Evolutionary conservation across 2,888 invertebrate genomes (phyloP).

Genomic region (Trisateles emortualis): DNA sequence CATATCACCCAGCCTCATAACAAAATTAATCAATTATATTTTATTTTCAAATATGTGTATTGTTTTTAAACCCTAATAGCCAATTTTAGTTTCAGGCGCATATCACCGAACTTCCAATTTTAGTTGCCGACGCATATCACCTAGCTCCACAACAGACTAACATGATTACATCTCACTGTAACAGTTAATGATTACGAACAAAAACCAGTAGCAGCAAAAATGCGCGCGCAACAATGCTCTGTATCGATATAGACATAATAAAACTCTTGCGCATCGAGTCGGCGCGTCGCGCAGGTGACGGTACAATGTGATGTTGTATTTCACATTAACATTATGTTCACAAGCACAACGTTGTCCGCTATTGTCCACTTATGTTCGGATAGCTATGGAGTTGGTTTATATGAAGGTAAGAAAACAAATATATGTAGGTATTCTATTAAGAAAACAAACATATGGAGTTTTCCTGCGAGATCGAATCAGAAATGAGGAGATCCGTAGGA

Average conservation of each 20-base stretch:
- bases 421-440: background rate
- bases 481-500: no score
- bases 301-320: slow-evolving; percentile 85
- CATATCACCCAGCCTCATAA: no score
- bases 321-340: slow-evolving; percentile 87
- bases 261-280: slow-evolving; percentile 41
- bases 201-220: slow-evolving; percentile 1
- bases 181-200: background rate
- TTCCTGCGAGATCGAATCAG: no score
- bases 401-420: slow-evolving; percentile 44
- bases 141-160: no score
- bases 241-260: slow-evolving; percentile 40
- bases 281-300: slow-evolving; percentile 66
- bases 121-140: no score
- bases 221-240: slow-evolving; percentile 10
- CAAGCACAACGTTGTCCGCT: slow-evolving; percentile 80
- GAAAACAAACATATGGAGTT: no score
- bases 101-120: no score
- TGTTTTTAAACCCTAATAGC: no score
- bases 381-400: slow-evolving; percentile 52
- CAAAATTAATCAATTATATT: no score
- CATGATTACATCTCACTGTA: no score
- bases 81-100: no score
- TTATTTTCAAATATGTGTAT: no score
- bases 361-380: slow-evolving; percentile 84